Conservation (phyloP, 2,888 invertebrate genomes). For the Trileptium ribeirensis region DNA sequence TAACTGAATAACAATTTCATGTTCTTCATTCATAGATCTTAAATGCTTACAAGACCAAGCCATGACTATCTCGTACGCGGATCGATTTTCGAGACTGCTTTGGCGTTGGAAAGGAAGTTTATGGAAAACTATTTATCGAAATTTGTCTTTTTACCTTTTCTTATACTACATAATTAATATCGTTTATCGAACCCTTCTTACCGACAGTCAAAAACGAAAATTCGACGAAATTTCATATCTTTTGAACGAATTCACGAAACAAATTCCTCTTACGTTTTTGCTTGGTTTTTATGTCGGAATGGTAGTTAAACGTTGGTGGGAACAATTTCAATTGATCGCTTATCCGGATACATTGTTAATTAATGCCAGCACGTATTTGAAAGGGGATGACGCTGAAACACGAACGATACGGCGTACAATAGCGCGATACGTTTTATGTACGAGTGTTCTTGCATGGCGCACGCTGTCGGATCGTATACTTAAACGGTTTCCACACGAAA, state of each 20-base stretch:
- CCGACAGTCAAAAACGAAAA: constrained; percentile 34
- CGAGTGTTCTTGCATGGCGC: constrained; percentile 24
- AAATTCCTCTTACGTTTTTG: constrained; percentile 36
- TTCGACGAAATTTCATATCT: constrained; percentile 41
- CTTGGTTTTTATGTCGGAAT: constrained; percentile 21
- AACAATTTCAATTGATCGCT: constrained; percentile 10
- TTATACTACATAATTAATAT: constrained; percentile 39
- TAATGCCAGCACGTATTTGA: not conserved
- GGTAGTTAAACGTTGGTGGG: constrained; percentile 23
- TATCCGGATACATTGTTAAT: constrained; percentile 5
- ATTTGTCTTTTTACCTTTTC: constrained; percentile 40
- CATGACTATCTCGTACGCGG: constrained; percentile 19
- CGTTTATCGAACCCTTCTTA: constrained; percentile 40
- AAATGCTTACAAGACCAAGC: no score
- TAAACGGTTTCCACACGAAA: constrained; percentile 52
- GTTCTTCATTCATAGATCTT: no score
- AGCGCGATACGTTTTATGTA: not conserved
- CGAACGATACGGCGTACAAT: not conserved
- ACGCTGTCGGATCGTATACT: constrained; percentile 38
- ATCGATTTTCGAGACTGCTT: constrained; percentile 37
- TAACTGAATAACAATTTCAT: no score
- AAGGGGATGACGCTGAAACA: not conserved
- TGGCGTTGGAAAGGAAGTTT: constrained; percentile 45
- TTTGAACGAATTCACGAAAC: constrained; percentile 40
- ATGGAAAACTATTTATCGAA: constrained; percentile 44